phyloP scores from a whole-genome alignment of 2,888 invertebrate species.

The Cotesia congregata region DNA sequence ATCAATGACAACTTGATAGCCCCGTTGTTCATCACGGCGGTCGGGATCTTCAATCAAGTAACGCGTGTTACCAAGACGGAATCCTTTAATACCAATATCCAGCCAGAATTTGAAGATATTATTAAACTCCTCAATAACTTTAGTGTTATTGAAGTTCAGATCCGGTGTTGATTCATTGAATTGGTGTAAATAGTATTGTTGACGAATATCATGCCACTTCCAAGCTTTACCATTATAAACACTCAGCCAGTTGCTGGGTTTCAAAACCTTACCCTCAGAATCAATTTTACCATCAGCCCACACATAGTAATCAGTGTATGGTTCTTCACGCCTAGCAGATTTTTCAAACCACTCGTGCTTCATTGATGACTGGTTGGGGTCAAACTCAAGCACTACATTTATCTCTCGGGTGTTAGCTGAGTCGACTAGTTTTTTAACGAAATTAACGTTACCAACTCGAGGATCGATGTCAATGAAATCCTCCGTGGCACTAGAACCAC shows the following conservation, averaged over 20 bases:
- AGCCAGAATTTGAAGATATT: conserved; percentile 81
- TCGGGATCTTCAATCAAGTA: conserved; percentile 76
- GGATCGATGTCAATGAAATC: conserved; percentile 72
- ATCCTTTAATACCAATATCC: conserved; percentile 83
- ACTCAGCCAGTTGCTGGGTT: conserved; percentile 81
- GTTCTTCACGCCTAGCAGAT: conserved; percentile 74
- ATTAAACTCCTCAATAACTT: conserved; percentile 77
- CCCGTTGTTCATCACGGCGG: conserved; percentile 72
- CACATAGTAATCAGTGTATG: conserved; percentile 82
- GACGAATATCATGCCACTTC: conserved; percentile 76
- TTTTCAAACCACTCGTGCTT: conserved; percentile 81
- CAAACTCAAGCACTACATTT: conserved; percentile 80
- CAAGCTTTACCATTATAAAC: conserved; percentile 78
- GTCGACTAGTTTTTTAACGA: conserved; percentile 71
- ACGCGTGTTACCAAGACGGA: conserved; percentile 80
- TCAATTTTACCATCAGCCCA: conserved; percentile 76
- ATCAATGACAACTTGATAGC: conserved; percentile 59
- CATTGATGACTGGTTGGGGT: conserved; percentile 80
- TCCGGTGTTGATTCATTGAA: conserved; percentile 80
- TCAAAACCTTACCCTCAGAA: conserved; percentile 59
- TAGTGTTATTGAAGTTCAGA: conserved; percentile 82
- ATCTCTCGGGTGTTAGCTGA: conserved; percentile 73
- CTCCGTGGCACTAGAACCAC: conserved; percentile 63
- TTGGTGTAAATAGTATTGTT: conserved; percentile 85
- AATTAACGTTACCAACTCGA: conserved; percentile 70